These are phyloP conservation scores for Malacoctenus gilli DNA, from an alignment of 2,797 vertebrate genomes.

Conservation along the genomic window DNA sequence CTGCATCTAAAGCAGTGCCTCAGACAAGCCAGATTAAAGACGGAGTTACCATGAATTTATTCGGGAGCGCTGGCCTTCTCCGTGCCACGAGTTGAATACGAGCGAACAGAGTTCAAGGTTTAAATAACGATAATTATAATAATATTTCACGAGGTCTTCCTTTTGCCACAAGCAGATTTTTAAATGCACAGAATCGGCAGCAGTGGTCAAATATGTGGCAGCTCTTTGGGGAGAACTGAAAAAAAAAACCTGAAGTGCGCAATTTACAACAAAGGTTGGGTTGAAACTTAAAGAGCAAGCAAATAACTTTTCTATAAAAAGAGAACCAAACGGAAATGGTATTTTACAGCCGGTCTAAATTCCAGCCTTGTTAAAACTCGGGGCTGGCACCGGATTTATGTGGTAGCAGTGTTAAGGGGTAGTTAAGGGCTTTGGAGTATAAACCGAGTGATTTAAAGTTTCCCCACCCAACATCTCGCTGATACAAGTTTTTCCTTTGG, in stretches of 20 bases:
- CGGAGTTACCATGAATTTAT: constrained; percentile 33
- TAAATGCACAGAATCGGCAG: background rate
- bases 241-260: background rate
- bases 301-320: constrained; percentile 2
- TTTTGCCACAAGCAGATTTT: background rate
- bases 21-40: constrained; percentile 44
- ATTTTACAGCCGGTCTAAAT: constrained; percentile 3
- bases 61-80: constrained; percentile 2
- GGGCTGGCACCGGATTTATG: constrained; percentile 33
- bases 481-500: constrained; percentile 19
- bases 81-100: constrained; percentile 1
- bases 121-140: constrained; percentile 5
- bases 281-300: background rate
- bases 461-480: constrained; percentile 16
- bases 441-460: constrained; percentile 38
- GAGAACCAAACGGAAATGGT: constrained; percentile 9
- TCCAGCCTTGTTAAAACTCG: background rate
- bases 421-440: constrained; percentile 6
- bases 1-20: constrained; percentile 24
- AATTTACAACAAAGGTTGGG: constrained; percentile 4
- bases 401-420: constrained; percentile 29
- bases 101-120: background rate
- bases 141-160: constrained; percentile 1
- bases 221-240: constrained; percentile 3
- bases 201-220: constrained; percentile 5